phyloP scores from a whole-genome alignment of 2,888 invertebrate species.

The Formica aserva region DNA sequence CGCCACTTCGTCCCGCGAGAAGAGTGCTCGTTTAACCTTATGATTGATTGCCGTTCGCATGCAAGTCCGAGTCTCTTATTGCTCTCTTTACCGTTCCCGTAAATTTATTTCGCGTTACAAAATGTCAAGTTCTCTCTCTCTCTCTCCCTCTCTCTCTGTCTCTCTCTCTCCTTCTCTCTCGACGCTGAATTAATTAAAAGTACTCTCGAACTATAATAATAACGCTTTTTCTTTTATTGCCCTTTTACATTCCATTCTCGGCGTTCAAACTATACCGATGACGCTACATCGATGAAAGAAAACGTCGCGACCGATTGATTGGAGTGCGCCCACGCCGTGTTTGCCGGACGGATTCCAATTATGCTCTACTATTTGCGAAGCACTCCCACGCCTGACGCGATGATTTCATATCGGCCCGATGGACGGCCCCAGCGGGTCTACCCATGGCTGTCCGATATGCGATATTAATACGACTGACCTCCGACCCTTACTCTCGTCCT shows the following conservation, averaged over 20 bases:
- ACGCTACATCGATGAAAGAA: constrained; percentile 60
- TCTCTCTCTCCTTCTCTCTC: neutral
- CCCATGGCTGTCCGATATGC: constrained; percentile 82
- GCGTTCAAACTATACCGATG: constrained; percentile 28
- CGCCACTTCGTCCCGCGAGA: constrained; percentile 18
- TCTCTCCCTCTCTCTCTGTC: neutral
- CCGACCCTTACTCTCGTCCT: constrained; percentile 69
- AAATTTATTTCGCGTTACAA: constrained; percentile 35
- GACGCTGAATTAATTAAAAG: constrained; percentile 8
- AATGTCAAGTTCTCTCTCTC: neutral
- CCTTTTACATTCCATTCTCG: neutral
- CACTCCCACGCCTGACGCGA: constrained; percentile 82
- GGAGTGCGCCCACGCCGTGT: constrained; percentile 79
- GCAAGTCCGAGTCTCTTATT: neutral
- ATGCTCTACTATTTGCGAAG: constrained; percentile 84
- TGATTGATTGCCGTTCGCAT: constrained; percentile 36
- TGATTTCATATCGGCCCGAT: constrained; percentile 82
- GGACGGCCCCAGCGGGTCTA: constrained; percentile 67
- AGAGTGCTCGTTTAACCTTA: constrained; percentile 16
- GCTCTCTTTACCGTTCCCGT: constrained; percentile 14
- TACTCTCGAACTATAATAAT: neutral
- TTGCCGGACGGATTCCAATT: constrained; percentile 84
- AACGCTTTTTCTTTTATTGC: constrained; percentile 6
- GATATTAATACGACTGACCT: constrained; percentile 84
- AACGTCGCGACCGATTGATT: constrained; percentile 83